These are phyloP conservation scores for Cabera pusaria DNA, from an alignment of 2,888 invertebrate species.

Conservation along the genomic window DNA sequence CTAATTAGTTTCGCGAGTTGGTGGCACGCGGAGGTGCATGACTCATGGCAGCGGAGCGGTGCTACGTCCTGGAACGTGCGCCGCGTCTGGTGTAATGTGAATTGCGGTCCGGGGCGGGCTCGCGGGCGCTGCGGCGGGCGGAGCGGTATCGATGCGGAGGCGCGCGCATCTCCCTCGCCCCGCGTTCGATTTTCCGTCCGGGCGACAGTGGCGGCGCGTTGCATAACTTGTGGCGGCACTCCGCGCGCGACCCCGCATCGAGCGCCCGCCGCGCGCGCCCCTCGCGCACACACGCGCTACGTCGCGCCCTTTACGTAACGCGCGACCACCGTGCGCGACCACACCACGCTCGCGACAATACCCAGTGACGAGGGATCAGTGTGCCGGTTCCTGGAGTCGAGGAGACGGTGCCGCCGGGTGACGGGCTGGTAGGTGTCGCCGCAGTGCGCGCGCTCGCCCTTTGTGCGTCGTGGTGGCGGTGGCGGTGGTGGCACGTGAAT, in stretches of 20 bases:
- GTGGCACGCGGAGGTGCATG: too few species aligned
- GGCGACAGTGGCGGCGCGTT: slow-evolving; percentile 76
- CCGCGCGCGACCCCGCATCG: slow-evolving; percentile 78
- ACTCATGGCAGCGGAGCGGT: slow-evolving; percentile 16
- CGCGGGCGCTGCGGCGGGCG: slow-evolving; percentile 41
- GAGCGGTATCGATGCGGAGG: slow-evolving; percentile 63
- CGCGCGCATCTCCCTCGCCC: slow-evolving; percentile 70
- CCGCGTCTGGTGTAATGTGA: slow-evolving; percentile 55
- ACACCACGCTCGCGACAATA: slow-evolving; percentile 41
- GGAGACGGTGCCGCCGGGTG: slow-evolving; percentile 47
- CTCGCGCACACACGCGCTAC: slow-evolving; percentile 67
- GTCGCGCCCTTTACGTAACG: slow-evolving; percentile 80
- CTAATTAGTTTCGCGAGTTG: slow-evolving; percentile 37
- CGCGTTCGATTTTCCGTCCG: slow-evolving; percentile 72
- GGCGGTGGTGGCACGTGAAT: slow-evolving; percentile 68
- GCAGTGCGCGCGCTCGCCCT: slow-evolving; percentile 63
- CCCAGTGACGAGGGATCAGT: slow-evolving; percentile 61
- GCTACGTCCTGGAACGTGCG: slow-evolving; percentile 41
- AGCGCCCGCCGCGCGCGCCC: slow-evolving; percentile 77
- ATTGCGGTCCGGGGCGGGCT: slow-evolving; percentile 50
- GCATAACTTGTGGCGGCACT: slow-evolving; percentile 79
- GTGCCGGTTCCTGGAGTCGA: slow-evolving; percentile 48
- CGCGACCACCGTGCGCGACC: slow-evolving; percentile 66
- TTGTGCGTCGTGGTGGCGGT: slow-evolving; percentile 61
- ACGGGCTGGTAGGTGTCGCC: slow-evolving; percentile 71